A percentile compares a stretch with the other conserved stretches of the same genome.
Evolutionary conservation across 1,140 invertebrate species (phyloP).

Genomic region (Paraescarpia echinospica): DNA sequence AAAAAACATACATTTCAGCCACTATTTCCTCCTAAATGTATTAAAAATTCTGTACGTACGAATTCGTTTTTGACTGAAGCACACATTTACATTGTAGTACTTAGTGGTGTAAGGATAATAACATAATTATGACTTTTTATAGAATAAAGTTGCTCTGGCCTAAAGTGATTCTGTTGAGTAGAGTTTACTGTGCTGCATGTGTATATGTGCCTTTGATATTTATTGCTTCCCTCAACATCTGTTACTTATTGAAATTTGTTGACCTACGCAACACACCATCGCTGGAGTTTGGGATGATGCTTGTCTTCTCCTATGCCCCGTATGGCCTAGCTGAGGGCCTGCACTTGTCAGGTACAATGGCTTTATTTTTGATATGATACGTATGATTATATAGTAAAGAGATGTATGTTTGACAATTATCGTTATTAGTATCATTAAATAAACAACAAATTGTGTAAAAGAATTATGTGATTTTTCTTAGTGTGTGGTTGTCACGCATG

Average conservation of each 20-base stretch:
- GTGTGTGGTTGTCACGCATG: not conserved
- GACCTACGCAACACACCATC: constrained; percentile 97
- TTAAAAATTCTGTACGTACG: not conserved
- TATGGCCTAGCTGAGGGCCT: constrained; percentile 97
- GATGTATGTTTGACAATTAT: not conserved
- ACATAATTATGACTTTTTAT: too few relatives aligned
- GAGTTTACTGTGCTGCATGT: not conserved
- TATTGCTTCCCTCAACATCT: constrained; percentile 32
- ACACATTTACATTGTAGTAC: too few relatives aligned
- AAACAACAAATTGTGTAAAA: not conserved
- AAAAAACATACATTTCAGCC: not conserved
- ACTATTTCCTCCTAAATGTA: not conserved
- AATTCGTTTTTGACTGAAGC: too few relatives aligned
- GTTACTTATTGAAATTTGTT: constrained; percentile 83
- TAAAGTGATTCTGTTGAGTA: too few relatives aligned
- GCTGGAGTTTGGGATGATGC: constrained; percentile 96
- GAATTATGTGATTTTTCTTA: not conserved
- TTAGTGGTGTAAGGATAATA: too few relatives aligned
- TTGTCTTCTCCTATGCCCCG: constrained; percentile 97
- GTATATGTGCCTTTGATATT: not conserved
- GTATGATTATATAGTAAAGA: not conserved
- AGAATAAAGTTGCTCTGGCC: too few relatives aligned
- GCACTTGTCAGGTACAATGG: constrained; percentile 80
- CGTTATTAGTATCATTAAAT: not conserved
- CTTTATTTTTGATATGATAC: not conserved